These are phyloP conservation scores for Hanleya hanleyi DNA, from an alignment of 2,888 invertebrate genomes.

Conservation along the genomic window DNA sequence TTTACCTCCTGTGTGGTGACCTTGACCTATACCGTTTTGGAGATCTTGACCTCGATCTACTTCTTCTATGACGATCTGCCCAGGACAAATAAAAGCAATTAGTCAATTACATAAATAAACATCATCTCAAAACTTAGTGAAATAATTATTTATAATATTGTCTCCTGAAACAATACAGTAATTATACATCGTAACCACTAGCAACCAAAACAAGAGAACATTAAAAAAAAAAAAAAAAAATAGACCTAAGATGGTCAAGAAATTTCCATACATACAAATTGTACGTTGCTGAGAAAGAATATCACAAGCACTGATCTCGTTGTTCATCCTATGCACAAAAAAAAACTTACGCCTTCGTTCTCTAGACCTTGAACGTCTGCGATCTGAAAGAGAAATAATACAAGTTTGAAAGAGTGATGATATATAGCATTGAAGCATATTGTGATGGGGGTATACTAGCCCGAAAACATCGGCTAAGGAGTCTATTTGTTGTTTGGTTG, in stretches of 20 bases:
- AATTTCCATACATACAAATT: too few species aligned
- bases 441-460: too few species aligned
- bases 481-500: too few species aligned
- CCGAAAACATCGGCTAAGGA: too few species aligned
- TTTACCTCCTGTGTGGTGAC: conserved; percentile 27
- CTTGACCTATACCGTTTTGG: conserved; percentile 32
- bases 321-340: not conserved
- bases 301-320: too few species aligned
- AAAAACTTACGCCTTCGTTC: conserved; percentile 38
- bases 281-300: too few species aligned
- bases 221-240: too few species aligned
- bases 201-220: too few species aligned
- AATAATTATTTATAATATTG: not conserved
- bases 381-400: conserved; percentile 24
- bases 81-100: not conserved
- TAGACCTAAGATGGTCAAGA: too few species aligned
- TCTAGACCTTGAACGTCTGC: conserved; percentile 41
- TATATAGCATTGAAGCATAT: not conserved
- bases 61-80: not conserved
- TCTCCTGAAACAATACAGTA: too few species aligned
- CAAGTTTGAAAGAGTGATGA: not conserved
- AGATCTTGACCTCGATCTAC: conserved; percentile 21
- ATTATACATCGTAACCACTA: too few species aligned
- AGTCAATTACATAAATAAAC: not conserved
- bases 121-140: not conserved